Evolutionary conservation across 2,113 vertebrate genomes (phyloP).

Genomic region (Porphyrio hochstetteri): DNA sequence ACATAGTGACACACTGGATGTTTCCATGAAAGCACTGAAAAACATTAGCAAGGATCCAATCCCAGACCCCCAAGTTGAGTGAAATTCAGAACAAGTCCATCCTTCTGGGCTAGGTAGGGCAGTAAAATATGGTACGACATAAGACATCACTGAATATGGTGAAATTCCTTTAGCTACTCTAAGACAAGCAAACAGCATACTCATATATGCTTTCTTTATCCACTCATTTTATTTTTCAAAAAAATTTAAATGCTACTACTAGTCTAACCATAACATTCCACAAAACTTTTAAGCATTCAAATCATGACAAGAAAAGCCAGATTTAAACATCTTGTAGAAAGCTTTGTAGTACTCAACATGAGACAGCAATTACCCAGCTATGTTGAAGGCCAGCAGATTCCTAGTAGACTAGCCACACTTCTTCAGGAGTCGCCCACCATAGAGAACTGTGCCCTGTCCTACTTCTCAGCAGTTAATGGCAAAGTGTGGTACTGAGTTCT

Average conservation of each 20-base stretch:
- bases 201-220: background rate
- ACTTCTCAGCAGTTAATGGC: conserved; percentile 18
- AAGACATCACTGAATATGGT: background rate
- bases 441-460: background rate
- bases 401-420: background rate
- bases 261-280: background rate
- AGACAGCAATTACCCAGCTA: background rate
- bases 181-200: background rate
- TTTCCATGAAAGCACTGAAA: background rate
- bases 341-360: background rate
- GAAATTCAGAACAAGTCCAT: background rate
- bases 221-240: background rate
- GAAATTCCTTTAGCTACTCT: background rate
- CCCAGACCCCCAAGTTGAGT: background rate
- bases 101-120: background rate
- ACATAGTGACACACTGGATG: background rate
- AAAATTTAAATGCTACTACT: background rate
- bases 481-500: conserved; percentile 1
- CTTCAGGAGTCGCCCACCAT: background rate
- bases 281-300: background rate
- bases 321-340: background rate
- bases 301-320: background rate
- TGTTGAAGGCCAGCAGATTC: background rate
- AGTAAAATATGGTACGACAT: background rate
- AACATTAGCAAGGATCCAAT: background rate